Percentiles rank a stretch among this genome's conserved stretches.
Evolutionary conservation across 1,140 invertebrate genomes (phyloP).

Genomic region (Manduca sexta): DNA sequence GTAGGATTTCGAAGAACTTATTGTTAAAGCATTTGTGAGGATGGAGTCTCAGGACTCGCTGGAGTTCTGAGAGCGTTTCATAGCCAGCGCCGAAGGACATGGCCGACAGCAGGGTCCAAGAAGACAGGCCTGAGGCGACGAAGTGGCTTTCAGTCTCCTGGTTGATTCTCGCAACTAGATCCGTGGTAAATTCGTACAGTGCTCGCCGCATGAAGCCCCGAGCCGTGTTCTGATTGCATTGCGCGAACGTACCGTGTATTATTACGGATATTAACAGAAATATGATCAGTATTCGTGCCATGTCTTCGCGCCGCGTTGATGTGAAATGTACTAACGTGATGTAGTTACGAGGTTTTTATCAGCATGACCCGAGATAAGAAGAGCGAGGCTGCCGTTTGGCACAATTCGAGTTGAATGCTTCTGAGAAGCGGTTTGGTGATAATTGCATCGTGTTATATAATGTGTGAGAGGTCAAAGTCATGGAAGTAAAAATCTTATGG

Average conservation of each 20-base stretch:
- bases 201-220: slow-evolving; percentile 27
- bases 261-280: slow-evolving; percentile 19
- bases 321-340: slow-evolving; percentile 6
- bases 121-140: slow-evolving; percentile 60
- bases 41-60: slow-evolving; percentile 45
- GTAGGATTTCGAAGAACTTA: slow-evolving; percentile 36
- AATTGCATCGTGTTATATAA: no score
- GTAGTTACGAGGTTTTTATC: slow-evolving; percentile 3
- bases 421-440: background rate
- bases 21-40: slow-evolving; percentile 47
- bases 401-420: background rate
- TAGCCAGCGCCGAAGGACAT: slow-evolving; percentile 62
- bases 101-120: slow-evolving; percentile 63
- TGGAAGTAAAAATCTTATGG: no score
- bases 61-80: slow-evolving; percentile 52
- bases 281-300: background rate
- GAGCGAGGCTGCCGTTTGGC: slow-evolving; percentile 2
- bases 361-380: slow-evolving; percentile 4
- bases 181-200: slow-evolving; percentile 44
- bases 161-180: slow-evolving; percentile 35
- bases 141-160: slow-evolving; percentile 57
- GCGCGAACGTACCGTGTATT: slow-evolving; percentile 20
- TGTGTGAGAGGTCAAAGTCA: no score
- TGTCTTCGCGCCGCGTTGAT: slow-evolving; percentile 22
- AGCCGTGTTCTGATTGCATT: slow-evolving; percentile 36